These are phyloP conservation scores for Drosophila nigrodunni DNA, from an alignment of 1,140 invertebrate species.

Conservation along the genomic window DNA sequence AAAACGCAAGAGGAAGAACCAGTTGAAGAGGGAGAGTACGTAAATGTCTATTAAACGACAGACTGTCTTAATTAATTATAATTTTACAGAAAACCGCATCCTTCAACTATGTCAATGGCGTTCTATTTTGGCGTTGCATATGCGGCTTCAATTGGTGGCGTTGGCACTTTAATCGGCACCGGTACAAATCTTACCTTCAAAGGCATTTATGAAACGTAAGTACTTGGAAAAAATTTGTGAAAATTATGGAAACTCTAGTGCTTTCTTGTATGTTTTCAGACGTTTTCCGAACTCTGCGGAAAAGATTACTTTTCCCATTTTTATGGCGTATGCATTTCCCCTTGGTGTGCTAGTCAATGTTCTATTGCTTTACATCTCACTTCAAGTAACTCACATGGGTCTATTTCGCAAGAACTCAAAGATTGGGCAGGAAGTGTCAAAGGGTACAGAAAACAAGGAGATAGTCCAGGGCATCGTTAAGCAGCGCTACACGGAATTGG, in stretches of 20 bases:
- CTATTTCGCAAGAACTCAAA: constrained; percentile 87
- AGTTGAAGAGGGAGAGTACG: constrained; percentile 55
- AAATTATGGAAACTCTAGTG: background rate
- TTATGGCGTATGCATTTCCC: constrained; percentile 87
- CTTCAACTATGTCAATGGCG: constrained; percentile 88
- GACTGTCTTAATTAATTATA: background rate
- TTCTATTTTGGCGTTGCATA: constrained; percentile 92
- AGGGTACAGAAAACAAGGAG: constrained; percentile 86
- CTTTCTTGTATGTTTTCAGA: constrained; percentile 29
- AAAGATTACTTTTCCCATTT: constrained; percentile 89
- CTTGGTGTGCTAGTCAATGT: constrained; percentile 90
- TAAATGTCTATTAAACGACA: background rate
- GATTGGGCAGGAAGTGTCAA: constrained; percentile 84
- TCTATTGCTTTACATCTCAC: constrained; percentile 88
- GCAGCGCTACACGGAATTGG: constrained; percentile 89
- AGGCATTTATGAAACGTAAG: constrained; percentile 88
- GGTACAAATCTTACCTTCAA: constrained; percentile 94
- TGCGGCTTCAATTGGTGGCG: constrained; percentile 92
- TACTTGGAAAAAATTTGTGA: constrained; percentile 16
- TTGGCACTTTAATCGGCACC: constrained; percentile 93
- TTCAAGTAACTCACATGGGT: constrained; percentile 91
- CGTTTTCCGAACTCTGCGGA: constrained; percentile 86
- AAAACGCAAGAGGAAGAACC: constrained; percentile 59
- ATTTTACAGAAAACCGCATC: constrained; percentile 68
- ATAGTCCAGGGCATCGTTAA: constrained; percentile 87